Evolutionary conservation across 1,140 invertebrate species (phyloP), one percentile per base, ranked within the genome.

Genomic region (Notospermus geniculatus): DNA sequence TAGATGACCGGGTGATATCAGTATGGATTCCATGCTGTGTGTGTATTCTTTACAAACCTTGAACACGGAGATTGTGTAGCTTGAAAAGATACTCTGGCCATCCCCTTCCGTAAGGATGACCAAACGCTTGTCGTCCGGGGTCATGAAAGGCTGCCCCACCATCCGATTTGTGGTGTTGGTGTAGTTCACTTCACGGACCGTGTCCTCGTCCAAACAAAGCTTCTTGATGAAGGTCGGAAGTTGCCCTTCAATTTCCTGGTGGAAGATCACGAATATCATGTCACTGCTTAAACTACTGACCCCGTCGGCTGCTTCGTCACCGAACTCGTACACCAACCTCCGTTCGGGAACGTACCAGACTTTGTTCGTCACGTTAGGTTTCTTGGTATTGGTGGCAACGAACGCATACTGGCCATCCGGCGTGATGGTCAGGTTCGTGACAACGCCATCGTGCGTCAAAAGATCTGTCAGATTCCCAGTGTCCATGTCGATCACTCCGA

Each of bases 401-500:
- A 80, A 64, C 0, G 69, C 69, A 60, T 73, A 74, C 41, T 66
- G 61, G 19, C 77, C 79, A 41, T 63, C 68, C 1, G 74, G 68
- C 13, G 73, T 72, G 27, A 73, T 71, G 22, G 75, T 67, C 52
- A 79, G 71, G 59, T 77, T 70, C 22, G 54, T 39, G 2, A 79
- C 68, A n/a, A 58, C 53, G 28, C 62, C 66, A 45, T 77, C 75
- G 57, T 80, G 79, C 0, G 76, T 80, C n/a, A 79, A 62, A 9
- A 80, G 68, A 59, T 80, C 76, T 2, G 74, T 32, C 68, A 80
- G 68, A n/a, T 63, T 39, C 1, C 79, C 79, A 56, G 66, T 73
- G 25, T 45, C 27, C 75, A 80, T 77, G 57, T 78, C 74, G 41
- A 80, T 71, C 23, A 80, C 72, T 0, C 76, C 79, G 1, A 80